Conservation (phyloP, 2,113 vertebrate genomes). For the Stigmatopora nigra region DNA sequence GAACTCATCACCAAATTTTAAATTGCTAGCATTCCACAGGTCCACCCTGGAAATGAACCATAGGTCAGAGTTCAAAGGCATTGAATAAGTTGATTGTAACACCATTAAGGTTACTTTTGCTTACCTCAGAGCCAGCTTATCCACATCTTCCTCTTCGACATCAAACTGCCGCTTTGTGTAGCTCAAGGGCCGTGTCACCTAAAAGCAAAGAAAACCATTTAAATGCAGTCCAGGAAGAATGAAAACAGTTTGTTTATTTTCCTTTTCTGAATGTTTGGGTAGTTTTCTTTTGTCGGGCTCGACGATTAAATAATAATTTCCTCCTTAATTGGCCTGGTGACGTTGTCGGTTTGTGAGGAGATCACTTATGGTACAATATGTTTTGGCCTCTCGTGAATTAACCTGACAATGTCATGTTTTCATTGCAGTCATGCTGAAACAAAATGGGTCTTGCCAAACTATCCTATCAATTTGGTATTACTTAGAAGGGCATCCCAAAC, state of each 20-base stretch:
- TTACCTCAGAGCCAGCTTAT: constrained; percentile 94
- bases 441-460: background rate
- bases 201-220: constrained; percentile 1
- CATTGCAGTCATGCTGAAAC: background rate
- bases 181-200: constrained; percentile 91
- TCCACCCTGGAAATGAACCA: constrained; percentile 76
- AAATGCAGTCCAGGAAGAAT: too few relatives aligned
- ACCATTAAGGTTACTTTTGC: background rate
- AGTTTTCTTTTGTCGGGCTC: background rate
- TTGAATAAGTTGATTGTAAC: background rate
- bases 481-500: background rate
- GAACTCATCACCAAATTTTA: constrained; percentile 97
- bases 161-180: constrained; percentile 95
- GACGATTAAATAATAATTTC: too few relatives aligned
- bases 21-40: constrained; percentile 95
- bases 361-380: background rate
- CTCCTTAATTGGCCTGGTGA: too few relatives aligned
- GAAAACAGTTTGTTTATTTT: too few relatives aligned
- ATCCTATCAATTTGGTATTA: too few relatives aligned
- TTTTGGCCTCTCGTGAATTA: background rate
- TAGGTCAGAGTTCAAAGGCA: background rate
- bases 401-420: background rate
- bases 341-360: background rate
- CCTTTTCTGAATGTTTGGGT: too few relatives aligned
- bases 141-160: constrained; percentile 95